These are phyloP conservation scores for Torymus auratus DNA, from an alignment of 2,888 invertebrate species.

Conservation along the genomic window DNA sequence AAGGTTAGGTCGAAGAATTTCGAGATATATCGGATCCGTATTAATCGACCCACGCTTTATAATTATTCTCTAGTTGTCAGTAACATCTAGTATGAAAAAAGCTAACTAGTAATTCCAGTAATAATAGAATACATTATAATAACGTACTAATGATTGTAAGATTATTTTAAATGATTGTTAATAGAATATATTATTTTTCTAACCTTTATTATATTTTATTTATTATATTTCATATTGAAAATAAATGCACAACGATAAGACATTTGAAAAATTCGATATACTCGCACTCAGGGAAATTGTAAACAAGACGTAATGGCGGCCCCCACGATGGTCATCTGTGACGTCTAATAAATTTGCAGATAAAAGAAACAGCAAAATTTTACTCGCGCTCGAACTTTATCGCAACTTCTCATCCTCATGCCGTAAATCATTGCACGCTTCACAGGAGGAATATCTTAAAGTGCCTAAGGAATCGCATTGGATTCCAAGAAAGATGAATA, in stretches of 20 bases:
- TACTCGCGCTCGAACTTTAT: conserved; percentile 42
- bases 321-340: conserved; percentile 54
- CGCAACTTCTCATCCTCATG: conserved; percentile 44
- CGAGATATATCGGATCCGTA: conserved; percentile 38
- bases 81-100: too few species aligned
- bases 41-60: background rate
- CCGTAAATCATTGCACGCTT: conserved; percentile 36
- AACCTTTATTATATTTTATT: too few species aligned
- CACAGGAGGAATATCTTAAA: conserved; percentile 16
- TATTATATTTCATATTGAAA: conserved; percentile 16
- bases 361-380: conserved; percentile 52
- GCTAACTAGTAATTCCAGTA: too few species aligned
- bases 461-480: conserved; percentile 48
- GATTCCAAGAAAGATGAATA: conserved; percentile 54
- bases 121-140: background rate
- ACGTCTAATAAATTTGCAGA: conserved; percentile 50
- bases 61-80: too few species aligned
- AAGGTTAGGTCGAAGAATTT: conserved; percentile 34
- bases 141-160: background rate
- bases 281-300: conserved; percentile 38
- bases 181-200: too few species aligned
- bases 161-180: too few species aligned
- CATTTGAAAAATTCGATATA: conserved; percentile 28
- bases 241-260: background rate
- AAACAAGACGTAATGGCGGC: conserved; percentile 59